A percentile compares a stretch with the other conserved stretches of the same genome.
Evolutionary conservation across 2,888 invertebrate species (phyloP).

Genomic region (Drosophila anomalata): DNA sequence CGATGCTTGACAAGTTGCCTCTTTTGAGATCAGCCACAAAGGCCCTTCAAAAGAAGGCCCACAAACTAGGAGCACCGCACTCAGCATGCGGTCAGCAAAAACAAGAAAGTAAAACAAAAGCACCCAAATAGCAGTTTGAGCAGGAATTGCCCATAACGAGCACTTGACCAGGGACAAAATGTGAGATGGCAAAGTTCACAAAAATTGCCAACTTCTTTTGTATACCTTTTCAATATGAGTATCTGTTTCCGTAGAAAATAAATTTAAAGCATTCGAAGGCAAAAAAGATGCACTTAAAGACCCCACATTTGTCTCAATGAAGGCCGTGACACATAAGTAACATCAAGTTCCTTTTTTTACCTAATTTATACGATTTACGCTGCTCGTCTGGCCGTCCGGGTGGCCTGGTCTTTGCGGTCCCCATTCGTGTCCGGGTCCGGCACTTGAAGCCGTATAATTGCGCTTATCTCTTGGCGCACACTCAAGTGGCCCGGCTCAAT

Average conservation of each 20-base stretch:
- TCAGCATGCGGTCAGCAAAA: slow-evolving; percentile 38
- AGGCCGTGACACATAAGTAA: slow-evolving; percentile 69
- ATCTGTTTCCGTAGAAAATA: slow-evolving; percentile 33
- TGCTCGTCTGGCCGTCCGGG: not conserved
- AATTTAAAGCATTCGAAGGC: slow-evolving; percentile 58
- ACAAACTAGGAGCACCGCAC: slow-evolving; percentile 36
- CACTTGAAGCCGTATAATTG: slow-evolving; percentile 77
- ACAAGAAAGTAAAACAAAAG: slow-evolving; percentile 65
- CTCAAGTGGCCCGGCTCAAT: slow-evolving; percentile 76
- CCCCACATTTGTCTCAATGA: slow-evolving; percentile 72
- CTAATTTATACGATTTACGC: slow-evolving; percentile 69
- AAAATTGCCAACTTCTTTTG: slow-evolving; percentile 44
- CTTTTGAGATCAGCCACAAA: slow-evolving; percentile 50
- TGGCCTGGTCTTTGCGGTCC: slow-evolving; percentile 20
- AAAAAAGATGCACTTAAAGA: slow-evolving; percentile 66
- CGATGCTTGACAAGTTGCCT: slow-evolving; percentile 54
- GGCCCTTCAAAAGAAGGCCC: slow-evolving; percentile 50
- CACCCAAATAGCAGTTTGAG: slow-evolving; percentile 57
- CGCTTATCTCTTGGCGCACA: slow-evolving; percentile 79
- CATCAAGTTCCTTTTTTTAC: slow-evolving; percentile 56
- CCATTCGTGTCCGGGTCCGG: slow-evolving; percentile 33
- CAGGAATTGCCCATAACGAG: slow-evolving; percentile 77
- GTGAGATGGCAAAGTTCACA: slow-evolving; percentile 65
- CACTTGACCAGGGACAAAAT: slow-evolving; percentile 68
- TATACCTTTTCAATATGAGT: slow-evolving; percentile 63